Evolutionary conservation across 2,797 vertebrate genomes (phyloP).

Genomic region (Eulemur mongoz): DNA sequence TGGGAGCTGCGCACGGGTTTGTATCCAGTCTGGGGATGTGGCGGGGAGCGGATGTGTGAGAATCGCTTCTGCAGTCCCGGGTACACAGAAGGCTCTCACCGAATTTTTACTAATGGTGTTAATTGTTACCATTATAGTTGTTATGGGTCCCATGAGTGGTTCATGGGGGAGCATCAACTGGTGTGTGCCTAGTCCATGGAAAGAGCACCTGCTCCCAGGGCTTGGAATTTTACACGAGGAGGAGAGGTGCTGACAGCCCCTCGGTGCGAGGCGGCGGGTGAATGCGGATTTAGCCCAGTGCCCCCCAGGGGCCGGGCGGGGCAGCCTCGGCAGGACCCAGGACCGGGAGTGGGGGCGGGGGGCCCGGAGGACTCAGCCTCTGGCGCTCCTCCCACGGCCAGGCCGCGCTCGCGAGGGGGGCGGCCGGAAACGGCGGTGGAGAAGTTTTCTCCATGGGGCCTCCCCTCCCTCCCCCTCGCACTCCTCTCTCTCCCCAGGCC

Average conservation of each 20-base stretch:
- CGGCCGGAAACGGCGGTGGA: conserved; percentile 25
- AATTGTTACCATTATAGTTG: background rate
- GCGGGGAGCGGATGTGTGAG: background rate
- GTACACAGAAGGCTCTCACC: background rate
- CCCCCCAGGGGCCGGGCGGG: background rate
- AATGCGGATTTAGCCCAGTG: background rate
- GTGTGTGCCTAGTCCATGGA: background rate
- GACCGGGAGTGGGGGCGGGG: conserved; percentile 30
- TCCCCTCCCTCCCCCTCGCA: conserved; percentile 78
- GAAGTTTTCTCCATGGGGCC: conserved; percentile 55
- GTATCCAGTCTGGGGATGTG: background rate
- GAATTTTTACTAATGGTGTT: background rate
- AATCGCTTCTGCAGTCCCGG: background rate
- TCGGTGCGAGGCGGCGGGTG: background rate
- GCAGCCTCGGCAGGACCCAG: background rate
- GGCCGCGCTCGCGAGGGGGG: conserved; percentile 38
- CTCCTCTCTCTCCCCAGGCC: conserved; percentile 81
- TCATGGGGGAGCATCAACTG: background rate
- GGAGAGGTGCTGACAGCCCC: background rate
- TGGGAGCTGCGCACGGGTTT: background rate
- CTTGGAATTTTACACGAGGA: background rate
- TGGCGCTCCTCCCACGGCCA: background rate
- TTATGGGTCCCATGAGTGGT: background rate
- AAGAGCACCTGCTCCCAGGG: background rate
- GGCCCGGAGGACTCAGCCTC: background rate